Base-by-base conservation (phyloP, 1,140 invertebrate species). In the Halotydeus destructor region DNA sequence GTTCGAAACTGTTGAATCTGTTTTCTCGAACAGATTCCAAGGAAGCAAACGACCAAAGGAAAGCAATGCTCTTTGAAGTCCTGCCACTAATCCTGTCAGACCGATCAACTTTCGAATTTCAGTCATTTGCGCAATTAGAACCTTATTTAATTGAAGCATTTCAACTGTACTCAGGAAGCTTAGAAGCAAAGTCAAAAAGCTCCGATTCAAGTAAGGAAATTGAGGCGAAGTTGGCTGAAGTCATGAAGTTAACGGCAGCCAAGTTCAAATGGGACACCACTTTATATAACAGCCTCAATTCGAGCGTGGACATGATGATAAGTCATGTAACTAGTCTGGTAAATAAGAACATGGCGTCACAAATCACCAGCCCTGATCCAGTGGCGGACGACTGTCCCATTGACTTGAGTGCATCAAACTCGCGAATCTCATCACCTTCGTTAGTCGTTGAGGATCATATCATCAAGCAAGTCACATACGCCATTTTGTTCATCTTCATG, bases 41-140 rank as follows among this genome's bases (percentile, higher is more conserved):
- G 16, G n/a, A 22, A 9, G 12, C 14, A n/a, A 12, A 38, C 11
- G 12, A n/a, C 3, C 16, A 38, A 38, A 38, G n/a, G n/a, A 9
- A 3, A 24, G 9, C 23, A 21, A 19, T 41, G 5, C 21, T 41
- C 4, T 41, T 41, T 41, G 39, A 32, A 22, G 23, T 41, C 9
- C 25, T 41, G 5, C 39, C 39, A 14, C 18, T 41, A 11, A 41
- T 41, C 23, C 24, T 41, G 23, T 41, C 39, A 6, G 9, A 11
- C 14, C 16, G 33, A 21, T 41, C 39, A 21, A 41, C 31, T 41
- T 19, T 41, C 1, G 21, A 31, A 24, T n/a, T 14, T 5, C n/a
- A n/a, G n/a, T n/a, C n/a, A n/a, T n/a, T n/a, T n/a, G n/a, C n/a
- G n/a, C n/a, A n/a, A n/a, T n/a, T n/a, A n/a, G n/a, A n/a, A n/a